These are phyloP conservation scores for Lepidochrysops patricia DNA, from an alignment of 2,888 invertebrate genomes.

Conservation along the genomic window DNA sequence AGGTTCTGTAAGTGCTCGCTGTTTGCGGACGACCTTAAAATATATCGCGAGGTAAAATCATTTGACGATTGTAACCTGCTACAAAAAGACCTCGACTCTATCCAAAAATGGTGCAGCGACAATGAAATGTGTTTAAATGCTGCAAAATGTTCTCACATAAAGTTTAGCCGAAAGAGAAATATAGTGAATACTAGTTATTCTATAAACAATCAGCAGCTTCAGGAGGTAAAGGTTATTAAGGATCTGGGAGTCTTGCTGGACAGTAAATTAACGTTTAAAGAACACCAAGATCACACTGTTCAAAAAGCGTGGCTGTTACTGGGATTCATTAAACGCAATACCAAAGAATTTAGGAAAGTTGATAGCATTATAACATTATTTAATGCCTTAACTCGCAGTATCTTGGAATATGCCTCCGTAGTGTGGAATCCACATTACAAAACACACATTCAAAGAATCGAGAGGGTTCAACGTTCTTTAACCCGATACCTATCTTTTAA, in stretches of 20 bases:
- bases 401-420: not conserved
- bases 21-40: constrained; percentile 23
- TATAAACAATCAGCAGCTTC: not conserved
- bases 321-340: not conserved
- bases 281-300: not conserved
- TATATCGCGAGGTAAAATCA: not conserved
- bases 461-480: too few species aligned
- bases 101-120: not conserved
- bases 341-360: not conserved
- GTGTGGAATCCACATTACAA: constrained; percentile 7
- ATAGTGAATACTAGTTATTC: not conserved
- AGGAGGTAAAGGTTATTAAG: not conserved
- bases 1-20: constrained; percentile 15
- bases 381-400: not conserved
- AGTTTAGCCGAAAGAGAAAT: constrained; percentile 1
- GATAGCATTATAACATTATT: not conserved
- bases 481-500: too few species aligned
- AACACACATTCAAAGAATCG: not conserved
- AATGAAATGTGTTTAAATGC: not conserved
- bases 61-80: not conserved
- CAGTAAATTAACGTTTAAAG: not conserved
- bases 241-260: not conserved
- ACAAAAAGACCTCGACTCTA: not conserved
- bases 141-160: not conserved
- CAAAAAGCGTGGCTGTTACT: not conserved